A percentile compares a stretch with the other conserved stretches of the same genome.
These are phyloP conservation scores for Lacerta viridis DNA, from an alignment of 2,797 vertebrate genomes.

Conservation along the genomic window DNA sequence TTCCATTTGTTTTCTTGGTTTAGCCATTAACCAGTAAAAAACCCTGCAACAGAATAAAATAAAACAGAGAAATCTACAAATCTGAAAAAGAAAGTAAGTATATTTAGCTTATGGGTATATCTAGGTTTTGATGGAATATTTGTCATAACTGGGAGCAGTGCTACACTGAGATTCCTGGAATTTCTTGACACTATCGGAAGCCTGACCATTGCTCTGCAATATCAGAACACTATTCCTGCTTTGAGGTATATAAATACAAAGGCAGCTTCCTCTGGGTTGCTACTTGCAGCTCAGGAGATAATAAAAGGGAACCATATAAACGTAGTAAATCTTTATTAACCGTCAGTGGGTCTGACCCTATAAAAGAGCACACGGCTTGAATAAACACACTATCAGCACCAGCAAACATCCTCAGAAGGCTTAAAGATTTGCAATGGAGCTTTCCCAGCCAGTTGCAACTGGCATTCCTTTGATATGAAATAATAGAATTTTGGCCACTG, in stretches of 20 bases:
- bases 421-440: neutral
- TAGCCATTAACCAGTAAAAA: neutral
- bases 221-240: neutral
- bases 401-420: constrained; percentile 23
- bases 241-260: neutral
- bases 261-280: constrained; percentile 18
- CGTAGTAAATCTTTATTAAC: constrained; percentile 49
- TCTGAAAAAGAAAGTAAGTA: neutral
- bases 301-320: constrained; percentile 40
- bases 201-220: neutral
- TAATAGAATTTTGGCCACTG: neutral
- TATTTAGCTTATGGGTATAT: neutral
- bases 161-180: constrained; percentile 3
- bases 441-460: neutral
- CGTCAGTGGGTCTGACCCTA: constrained; percentile 22
- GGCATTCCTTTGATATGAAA: neutral
- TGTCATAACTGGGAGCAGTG: constrained; percentile 1
- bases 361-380: neutral
- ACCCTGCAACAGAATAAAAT: neutral
- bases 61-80: neutral
- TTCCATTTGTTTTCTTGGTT: neutral
- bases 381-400: constrained; percentile 32
- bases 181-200: constrained; percentile 7
- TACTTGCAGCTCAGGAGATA: neutral
- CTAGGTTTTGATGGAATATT: constrained; percentile 13